Evolutionary conservation across 1,140 invertebrate genomes (phyloP).

Genomic region (Penaeus japonicus): DNA sequence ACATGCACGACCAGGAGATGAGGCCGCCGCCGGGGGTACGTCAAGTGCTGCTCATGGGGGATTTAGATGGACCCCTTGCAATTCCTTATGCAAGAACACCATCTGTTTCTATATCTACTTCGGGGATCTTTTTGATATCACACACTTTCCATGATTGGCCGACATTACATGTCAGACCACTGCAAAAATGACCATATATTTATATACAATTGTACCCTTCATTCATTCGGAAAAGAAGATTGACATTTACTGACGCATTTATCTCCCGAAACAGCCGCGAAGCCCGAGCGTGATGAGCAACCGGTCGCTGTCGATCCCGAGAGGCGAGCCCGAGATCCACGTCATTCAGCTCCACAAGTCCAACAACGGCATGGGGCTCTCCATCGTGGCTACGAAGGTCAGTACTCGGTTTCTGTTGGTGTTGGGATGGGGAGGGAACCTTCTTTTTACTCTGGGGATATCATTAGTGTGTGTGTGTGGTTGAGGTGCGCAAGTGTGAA

Average conservation of each 20-base stretch:
- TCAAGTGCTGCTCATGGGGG: neutral
- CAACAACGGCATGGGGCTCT: constrained; percentile 90
- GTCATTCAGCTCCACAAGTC: constrained; percentile 91
- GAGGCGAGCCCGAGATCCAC: constrained; percentile 76
- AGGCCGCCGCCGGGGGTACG: constrained; percentile 52
- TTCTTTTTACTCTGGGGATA: neutral
- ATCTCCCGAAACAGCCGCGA: constrained; percentile 67
- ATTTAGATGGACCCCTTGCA: neutral
- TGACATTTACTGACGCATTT: neutral
- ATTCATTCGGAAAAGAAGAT: neutral
- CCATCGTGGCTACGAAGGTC: constrained; percentile 90
- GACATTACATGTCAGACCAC: too few relatives aligned
- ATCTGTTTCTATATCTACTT: too few relatives aligned
- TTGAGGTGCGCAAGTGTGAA: too few relatives aligned
- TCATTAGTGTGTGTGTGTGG: too few relatives aligned
- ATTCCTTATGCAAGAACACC: neutral
- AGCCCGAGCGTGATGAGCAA: constrained; percentile 73
- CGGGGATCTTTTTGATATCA: too few relatives aligned
- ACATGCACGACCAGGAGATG: constrained; percentile 71
- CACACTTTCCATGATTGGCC: too few relatives aligned
- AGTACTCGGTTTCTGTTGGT: neutral
- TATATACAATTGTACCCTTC: too few relatives aligned
- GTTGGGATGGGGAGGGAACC: neutral
- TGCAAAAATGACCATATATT: too few relatives aligned
- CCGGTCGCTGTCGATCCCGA: constrained; percentile 66